These are phyloP conservation scores for Sebastes ruberrimus DNA, from an alignment of 2,797 vertebrate species.

Conservation along the genomic window DNA sequence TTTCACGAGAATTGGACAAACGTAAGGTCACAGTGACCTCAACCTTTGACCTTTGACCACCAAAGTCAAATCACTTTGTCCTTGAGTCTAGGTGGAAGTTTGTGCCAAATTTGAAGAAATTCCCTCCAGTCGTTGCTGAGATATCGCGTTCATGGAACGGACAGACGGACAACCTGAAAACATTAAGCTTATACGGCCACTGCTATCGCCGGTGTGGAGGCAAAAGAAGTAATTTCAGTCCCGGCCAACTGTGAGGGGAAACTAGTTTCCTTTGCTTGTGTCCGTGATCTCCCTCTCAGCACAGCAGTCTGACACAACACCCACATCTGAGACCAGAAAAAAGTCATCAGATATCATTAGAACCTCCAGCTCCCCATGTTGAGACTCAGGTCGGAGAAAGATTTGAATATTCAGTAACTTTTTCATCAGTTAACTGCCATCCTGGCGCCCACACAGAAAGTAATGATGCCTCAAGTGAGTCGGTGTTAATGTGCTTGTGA, in stretches of 20 bases:
- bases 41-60: not conserved
- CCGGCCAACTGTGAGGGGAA: not conserved
- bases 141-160: not conserved
- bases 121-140: not conserved
- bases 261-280: not conserved
- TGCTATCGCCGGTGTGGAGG: not conserved
- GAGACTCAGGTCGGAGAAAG: not conserved
- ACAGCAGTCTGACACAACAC: not conserved
- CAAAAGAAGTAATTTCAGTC: not conserved
- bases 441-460: slow-evolving; percentile 84
- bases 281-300: not conserved
- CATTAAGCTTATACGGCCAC: no score
- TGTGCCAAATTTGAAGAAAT: not conserved
- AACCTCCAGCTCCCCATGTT: not conserved
- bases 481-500: slow-evolving; percentile 85
- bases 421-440: slow-evolving; percentile 78
- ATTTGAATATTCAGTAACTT: slow-evolving; percentile 81
- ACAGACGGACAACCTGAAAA: not conserved
- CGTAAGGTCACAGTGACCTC: not conserved
- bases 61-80: not conserved
- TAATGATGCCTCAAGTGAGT: slow-evolving; percentile 83
- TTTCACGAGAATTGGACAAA: not conserved
- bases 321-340: not conserved
- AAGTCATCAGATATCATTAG: not conserved
- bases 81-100: not conserved